Conservation (phyloP, 2,888 invertebrate species). For the Ernsta delagoae region DNA sequence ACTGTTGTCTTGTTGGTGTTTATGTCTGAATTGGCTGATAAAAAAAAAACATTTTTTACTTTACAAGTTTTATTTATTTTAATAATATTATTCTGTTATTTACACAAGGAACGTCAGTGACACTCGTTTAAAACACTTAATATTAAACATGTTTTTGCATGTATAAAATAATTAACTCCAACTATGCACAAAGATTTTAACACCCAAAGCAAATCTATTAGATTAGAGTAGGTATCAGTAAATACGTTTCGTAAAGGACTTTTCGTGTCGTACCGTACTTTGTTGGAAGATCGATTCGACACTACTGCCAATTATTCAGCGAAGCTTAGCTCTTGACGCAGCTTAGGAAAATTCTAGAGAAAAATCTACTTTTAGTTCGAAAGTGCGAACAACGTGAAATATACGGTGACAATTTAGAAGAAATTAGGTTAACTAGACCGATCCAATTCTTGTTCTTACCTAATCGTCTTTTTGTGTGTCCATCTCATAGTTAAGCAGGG, state of each 20-base stretch:
- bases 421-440: background rate
- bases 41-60: no score
- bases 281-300: conserved; percentile 29
- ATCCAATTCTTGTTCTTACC: no score
- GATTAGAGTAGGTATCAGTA: background rate
- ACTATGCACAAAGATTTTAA: background rate
- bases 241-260: conserved; percentile 9
- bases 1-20: no score
- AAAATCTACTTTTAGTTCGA: conserved; percentile 18
- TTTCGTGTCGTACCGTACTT: conserved; percentile 19
- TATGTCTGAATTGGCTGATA: no score
- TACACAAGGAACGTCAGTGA: no score
- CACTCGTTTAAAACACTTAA: no score
- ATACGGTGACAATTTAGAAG: background rate
- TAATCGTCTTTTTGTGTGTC: background rate
- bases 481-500: background rate
- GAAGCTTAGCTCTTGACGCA: conserved; percentile 17
- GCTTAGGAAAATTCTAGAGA: conserved; percentile 30
- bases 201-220: background rate
- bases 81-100: no score
- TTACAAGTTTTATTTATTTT: no score
- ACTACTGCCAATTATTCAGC: conserved; percentile 28
- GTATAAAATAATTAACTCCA: no score
- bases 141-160: no score
- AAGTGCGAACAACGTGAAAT: background rate